Conservation (phyloP, 2,888 invertebrate species). For the Orthosia cruda region DNA sequence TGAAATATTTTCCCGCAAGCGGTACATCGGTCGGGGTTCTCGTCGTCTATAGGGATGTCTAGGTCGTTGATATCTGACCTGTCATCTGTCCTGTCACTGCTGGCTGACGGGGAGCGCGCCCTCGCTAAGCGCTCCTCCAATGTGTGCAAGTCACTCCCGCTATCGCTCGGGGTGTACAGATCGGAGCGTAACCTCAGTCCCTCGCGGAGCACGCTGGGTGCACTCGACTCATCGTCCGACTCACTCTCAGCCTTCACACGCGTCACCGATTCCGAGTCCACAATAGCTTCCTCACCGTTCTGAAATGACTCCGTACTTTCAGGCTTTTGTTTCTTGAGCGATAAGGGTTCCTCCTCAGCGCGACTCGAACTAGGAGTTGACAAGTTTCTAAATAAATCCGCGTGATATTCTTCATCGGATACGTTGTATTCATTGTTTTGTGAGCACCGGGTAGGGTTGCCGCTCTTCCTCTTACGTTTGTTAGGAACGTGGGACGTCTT, state of each 20-base stretch:
- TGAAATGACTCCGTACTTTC: constrained; percentile 88
- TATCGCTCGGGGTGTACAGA: constrained; percentile 90
- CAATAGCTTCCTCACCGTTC: constrained; percentile 85
- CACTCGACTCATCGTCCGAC: constrained; percentile 89
- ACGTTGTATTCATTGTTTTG: constrained; percentile 89
- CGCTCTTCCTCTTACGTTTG: constrained; percentile 95
- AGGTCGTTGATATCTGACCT: constrained; percentile 89
- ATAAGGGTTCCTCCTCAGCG: constrained; percentile 87
- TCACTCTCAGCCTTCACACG: constrained; percentile 90
- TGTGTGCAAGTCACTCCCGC: constrained; percentile 90
- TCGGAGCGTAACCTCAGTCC: constrained; percentile 88
- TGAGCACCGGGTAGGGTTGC: constrained; percentile 95
- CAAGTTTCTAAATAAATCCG: constrained; percentile 87
- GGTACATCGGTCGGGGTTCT: constrained; percentile 96
- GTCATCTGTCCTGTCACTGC: constrained; percentile 87
- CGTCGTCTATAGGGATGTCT: constrained; percentile 97
- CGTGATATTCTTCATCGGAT: constrained; percentile 89
- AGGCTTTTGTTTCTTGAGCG: constrained; percentile 89
- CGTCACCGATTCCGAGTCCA: constrained; percentile 85
- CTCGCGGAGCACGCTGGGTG: constrained; percentile 89
- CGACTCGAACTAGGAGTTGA: constrained; percentile 86
- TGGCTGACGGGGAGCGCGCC: constrained; percentile 88
- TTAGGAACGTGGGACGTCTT: constrained; percentile 91
- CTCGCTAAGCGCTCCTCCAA: constrained; percentile 90
- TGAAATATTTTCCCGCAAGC: constrained; percentile 97